Evolutionary conservation across 2,888 invertebrate species (phyloP), one percentile per base, ranked within the genome.

Genomic region (Dryomyza anilis): DNA sequence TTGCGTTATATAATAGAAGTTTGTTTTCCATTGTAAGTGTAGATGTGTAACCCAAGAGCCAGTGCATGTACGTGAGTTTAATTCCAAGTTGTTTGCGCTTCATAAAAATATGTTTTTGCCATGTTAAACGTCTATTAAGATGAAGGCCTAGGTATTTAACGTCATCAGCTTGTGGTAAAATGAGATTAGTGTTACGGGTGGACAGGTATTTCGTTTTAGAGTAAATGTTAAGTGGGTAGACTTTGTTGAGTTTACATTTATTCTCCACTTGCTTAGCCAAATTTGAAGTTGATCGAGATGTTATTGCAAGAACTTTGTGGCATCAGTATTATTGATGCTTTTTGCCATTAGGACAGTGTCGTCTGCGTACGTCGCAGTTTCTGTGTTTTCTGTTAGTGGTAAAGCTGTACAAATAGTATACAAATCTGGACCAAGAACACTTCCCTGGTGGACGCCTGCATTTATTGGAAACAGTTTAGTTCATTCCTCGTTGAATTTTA

Each of bases 1-100:
- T 46, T 14, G 46, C 46, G 66, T 66, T 48, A 39, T 61, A 60
- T 19, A 19, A 39, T 21, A 58, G 6, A 29, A 63, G n/a, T 19
- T 57, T 65, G 27, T 67, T 65, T 5, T 60, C 30, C n/a, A 60
- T 30, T 29, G 30, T 60, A n/a, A 60, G 33, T 21, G 25, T 19
- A 14, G 59, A 59, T 27, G 45, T 25, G 2, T 2, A 19, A 16
- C 59, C 59, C 2, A 48, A 21, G 7, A 60, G 33, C 48, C 60
- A 60, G 33, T 60, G 33, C 60, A 60, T 60, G 19, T 30, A 52
- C 23, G 19, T 52, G 2, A 23, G 12, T 33, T 61, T 52, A 7
- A 61, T 21, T 2, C 33, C 29, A 2, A 59, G 27, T 19, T 52
- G 36, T 16, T 61, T 14, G 36, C 36, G 4, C 36, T 61, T 61